Conservation (phyloP, 2,113 vertebrate genomes). For the Gnathonemus longibarbis region DNA sequence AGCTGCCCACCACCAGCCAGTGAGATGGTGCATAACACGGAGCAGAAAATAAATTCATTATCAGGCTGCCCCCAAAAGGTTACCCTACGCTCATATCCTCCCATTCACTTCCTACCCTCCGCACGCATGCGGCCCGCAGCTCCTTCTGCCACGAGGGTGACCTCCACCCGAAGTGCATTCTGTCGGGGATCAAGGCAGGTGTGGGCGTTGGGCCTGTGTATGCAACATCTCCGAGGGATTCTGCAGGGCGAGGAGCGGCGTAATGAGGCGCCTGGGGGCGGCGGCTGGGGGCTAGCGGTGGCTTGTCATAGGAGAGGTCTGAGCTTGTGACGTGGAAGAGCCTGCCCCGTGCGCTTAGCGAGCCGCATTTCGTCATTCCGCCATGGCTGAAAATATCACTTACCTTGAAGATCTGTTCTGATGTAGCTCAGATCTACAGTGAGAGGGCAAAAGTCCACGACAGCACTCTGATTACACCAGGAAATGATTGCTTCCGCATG, state of each 20-base stretch:
- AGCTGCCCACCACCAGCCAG: not conserved
- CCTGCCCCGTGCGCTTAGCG: not conserved
- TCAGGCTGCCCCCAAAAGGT: not conserved
- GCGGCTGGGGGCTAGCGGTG: not conserved
- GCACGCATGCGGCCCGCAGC: not conserved
- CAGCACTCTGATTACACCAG: not conserved
- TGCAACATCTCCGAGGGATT: not conserved
- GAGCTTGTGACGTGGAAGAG: not conserved
- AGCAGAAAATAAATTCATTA: constrained; percentile 13
- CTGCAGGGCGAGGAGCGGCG: not conserved
- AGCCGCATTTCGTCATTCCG: not conserved
- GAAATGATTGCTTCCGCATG: not conserved
- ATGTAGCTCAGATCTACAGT: not conserved
- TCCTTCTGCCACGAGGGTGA: not conserved
- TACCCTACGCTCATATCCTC: constrained; percentile 11
- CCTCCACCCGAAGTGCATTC: not conserved
- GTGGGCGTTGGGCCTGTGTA: not conserved
- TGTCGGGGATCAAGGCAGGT: not conserved
- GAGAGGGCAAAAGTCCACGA: not conserved
- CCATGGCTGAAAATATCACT: not conserved
- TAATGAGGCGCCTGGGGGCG: not conserved
- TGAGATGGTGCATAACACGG: not conserved
- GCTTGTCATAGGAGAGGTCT: constrained; percentile 4
- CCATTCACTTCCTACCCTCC: not conserved
- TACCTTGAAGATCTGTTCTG: not conserved